Conservation (phyloP, 2,888 invertebrate species). For the Melanostoma mellinum region DNA sequence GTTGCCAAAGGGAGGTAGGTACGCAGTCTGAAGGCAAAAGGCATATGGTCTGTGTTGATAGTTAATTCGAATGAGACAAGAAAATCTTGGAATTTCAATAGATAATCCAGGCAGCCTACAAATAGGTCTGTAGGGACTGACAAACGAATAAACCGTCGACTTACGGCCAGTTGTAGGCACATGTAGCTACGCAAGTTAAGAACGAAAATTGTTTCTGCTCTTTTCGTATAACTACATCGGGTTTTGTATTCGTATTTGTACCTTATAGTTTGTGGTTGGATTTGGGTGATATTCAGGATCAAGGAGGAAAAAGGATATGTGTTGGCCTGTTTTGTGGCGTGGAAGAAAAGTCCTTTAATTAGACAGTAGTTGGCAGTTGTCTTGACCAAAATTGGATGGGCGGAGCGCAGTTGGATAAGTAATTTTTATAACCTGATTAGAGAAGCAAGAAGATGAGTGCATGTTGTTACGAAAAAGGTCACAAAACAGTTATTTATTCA, state of each 20-base stretch:
- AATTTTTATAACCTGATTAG: slow-evolving; percentile 29
- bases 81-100: slow-evolving; percentile 68
- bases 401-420: not conserved
- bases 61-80: slow-evolving; percentile 60
- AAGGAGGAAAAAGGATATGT: slow-evolving; percentile 2
- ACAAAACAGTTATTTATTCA: not conserved
- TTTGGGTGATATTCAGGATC: slow-evolving; percentile 1
- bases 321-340: not conserved
- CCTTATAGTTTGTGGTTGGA: not conserved
- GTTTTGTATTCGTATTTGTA: not conserved
- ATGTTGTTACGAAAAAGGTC: not conserved
- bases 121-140: slow-evolving; percentile 24
- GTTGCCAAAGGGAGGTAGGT: not conserved
- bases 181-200: not conserved
- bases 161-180: not conserved
- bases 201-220: slow-evolving; percentile 10
- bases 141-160: slow-evolving; percentile 1
- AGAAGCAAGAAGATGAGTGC: not conserved
- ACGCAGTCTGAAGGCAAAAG: not conserved
- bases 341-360: slow-evolving; percentile 25
- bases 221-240: not conserved
- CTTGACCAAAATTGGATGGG: slow-evolving; percentile 30
- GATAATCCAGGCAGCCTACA: slow-evolving; percentile 51
- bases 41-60: slow-evolving; percentile 52
- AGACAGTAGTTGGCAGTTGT: slow-evolving; percentile 28